Evolutionary conservation across 1,140 invertebrate genomes (phyloP).

Genomic region (Pseudomyrmex gracilis): DNA sequence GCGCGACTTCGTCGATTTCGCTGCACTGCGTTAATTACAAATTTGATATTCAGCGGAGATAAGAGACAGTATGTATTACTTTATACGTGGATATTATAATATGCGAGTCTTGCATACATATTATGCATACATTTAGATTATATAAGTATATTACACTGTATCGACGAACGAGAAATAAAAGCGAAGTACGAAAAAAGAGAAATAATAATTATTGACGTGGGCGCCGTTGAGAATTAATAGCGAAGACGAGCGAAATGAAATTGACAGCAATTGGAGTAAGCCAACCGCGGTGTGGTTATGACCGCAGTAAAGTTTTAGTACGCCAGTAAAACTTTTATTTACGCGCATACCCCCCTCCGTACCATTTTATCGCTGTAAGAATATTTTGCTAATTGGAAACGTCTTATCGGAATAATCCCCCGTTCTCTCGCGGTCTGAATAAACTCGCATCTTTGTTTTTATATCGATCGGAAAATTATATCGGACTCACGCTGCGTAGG

Average conservation of each 20-base stretch:
- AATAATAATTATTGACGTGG: constrained; percentile 24
- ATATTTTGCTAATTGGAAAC: constrained; percentile 54
- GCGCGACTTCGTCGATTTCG: background rate
- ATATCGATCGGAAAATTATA: constrained; percentile 19
- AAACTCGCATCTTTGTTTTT: constrained; percentile 34
- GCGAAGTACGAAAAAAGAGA: background rate
- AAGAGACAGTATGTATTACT: background rate
- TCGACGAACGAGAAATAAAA: background rate
- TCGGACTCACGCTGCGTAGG: background rate
- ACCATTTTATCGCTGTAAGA: constrained; percentile 27
- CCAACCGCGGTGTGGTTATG: constrained; percentile 62
- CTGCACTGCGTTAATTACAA: background rate
- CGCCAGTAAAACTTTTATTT: constrained; percentile 70
- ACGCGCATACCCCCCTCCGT: background rate
- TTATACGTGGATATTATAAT: background rate
- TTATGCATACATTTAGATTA: too few species aligned
- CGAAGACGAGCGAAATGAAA: constrained; percentile 61
- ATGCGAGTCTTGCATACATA: background rate
- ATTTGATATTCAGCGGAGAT: background rate
- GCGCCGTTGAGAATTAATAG: constrained; percentile 61
- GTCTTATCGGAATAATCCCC: constrained; percentile 40
- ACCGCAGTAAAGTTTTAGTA: constrained; percentile 69
- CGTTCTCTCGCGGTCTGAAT: constrained; percentile 33
- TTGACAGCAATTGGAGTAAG: constrained; percentile 68
- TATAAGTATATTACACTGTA: background rate